A percentile compares a stretch with the other conserved stretches of the same genome.
phyloP scores from a whole-genome alignment of 1,140 invertebrate genomes.

The Leguminivora glycinivorella region DNA sequence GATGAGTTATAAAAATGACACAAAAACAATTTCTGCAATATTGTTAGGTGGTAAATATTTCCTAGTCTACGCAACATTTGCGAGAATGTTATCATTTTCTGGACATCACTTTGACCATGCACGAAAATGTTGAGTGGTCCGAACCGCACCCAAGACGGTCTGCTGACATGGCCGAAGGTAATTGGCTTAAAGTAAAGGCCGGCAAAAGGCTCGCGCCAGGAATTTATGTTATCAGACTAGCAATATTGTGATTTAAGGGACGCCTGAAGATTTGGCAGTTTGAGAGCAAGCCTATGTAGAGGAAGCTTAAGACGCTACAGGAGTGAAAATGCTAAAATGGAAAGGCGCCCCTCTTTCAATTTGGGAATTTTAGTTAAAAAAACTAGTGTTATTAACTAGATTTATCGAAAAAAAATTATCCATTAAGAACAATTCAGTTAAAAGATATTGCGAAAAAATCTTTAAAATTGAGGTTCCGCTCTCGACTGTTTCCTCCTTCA shows the following conservation, averaged over 20 bases:
- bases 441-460: too few species aligned
- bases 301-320: too few species aligned
- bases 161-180: constrained; percentile 1
- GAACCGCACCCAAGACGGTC: constrained; percentile 2
- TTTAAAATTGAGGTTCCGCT: too few species aligned
- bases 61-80: not conserved
- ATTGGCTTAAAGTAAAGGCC: constrained; percentile 12
- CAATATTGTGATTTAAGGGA: constrained; percentile 4
- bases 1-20: too few species aligned
- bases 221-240: not conserved
- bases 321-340: too few species aligned
- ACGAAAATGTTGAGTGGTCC: not conserved
- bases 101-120: not conserved
- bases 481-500: too few species aligned
- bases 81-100: not conserved
- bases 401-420: too few species aligned
- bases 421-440: too few species aligned
- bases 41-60: not conserved
- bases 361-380: too few species aligned
- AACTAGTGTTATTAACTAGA: too few species aligned
- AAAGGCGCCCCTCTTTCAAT: too few species aligned
- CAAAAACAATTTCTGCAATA: too few species aligned
- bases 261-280: not conserved
- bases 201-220: not conserved
- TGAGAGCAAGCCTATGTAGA: not conserved